phyloP scores from a whole-genome alignment of 2,888 invertebrate genomes.

The Leucophenga montana region DNA sequence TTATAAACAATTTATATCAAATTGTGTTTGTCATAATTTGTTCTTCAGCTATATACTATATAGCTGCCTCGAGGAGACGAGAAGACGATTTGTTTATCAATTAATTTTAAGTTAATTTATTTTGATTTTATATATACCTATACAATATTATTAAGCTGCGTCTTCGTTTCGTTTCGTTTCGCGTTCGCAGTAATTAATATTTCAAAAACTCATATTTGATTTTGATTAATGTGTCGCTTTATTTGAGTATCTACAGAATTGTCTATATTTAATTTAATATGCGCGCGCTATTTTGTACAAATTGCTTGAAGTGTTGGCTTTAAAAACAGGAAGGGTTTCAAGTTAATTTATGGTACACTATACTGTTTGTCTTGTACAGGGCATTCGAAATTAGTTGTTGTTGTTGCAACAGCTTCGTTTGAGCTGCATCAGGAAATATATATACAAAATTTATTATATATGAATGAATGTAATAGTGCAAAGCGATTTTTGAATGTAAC shows the following conservation, averaged over 20 bases:
- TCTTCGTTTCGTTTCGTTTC: not conserved
- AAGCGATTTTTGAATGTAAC: too few relatives aligned
- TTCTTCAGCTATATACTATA: not conserved
- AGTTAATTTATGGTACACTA: too few relatives aligned
- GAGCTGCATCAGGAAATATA: too few relatives aligned
- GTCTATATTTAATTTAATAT: too few relatives aligned
- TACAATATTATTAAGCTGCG: too few relatives aligned
- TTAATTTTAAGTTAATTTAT: conserved; percentile 15
- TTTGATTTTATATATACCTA: not conserved
- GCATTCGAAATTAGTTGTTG: too few relatives aligned
- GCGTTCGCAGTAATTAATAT: conserved; percentile 15
- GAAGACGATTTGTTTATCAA: conserved; percentile 9
- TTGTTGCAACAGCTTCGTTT: too few relatives aligned
- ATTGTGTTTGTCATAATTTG: not conserved
- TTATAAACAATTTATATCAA: not conserved
- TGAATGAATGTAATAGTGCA: too few relatives aligned
- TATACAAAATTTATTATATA: too few relatives aligned
- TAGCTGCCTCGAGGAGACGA: not conserved
- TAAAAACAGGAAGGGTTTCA: conserved; percentile 9
- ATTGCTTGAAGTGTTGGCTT: not conserved
- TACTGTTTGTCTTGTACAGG: not conserved
- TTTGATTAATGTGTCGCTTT: conserved; percentile 21
- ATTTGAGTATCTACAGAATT: not conserved
- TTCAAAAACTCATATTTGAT: conserved; percentile 21
- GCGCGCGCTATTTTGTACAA: too few relatives aligned